These are phyloP conservation scores for Mohoua ochrocephala DNA, from an alignment of 2,113 vertebrate genomes.

Conservation along the genomic window DNA sequence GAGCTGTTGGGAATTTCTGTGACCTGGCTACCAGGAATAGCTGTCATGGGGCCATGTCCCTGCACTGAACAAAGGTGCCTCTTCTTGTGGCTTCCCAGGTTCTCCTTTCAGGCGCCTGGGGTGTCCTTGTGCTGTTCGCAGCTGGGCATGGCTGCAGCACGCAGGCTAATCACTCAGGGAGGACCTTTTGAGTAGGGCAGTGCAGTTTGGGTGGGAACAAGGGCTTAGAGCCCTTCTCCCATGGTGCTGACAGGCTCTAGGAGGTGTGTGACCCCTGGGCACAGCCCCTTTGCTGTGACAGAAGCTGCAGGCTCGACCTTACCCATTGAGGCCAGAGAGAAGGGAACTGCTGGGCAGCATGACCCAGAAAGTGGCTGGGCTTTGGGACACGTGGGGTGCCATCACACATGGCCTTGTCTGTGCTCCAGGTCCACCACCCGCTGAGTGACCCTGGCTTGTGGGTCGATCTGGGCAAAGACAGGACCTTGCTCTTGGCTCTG, in stretches of 20 bases:
- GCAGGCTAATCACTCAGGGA: accelerated
- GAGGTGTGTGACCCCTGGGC: background rate
- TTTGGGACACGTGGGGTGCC: accelerated
- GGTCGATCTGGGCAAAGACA: background rate
- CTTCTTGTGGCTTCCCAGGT: background rate
- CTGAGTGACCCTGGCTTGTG: background rate
- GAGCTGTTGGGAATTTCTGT: background rate
- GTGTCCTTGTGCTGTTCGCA: accelerated
- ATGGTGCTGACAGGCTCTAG: background rate
- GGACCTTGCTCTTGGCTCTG: background rate
- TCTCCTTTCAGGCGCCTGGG: background rate
- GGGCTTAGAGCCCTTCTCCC: background rate
- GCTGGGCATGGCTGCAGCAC: background rate
- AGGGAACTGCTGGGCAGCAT: accelerated
- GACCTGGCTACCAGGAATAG: background rate
- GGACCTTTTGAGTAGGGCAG: too few species aligned
- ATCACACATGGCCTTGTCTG: accelerated
- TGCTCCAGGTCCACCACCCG: background rate
- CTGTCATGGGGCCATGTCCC: accelerated
- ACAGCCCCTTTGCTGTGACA: background rate
- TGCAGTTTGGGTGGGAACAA: background rate
- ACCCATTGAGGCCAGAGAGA: background rate
- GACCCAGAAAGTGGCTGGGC: accelerated
- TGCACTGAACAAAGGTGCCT: accelerated
- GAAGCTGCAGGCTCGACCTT: background rate